Evolutionary conservation across 1,140 invertebrate genomes (phyloP).

Genomic region (Tribolium castaneum): DNA sequence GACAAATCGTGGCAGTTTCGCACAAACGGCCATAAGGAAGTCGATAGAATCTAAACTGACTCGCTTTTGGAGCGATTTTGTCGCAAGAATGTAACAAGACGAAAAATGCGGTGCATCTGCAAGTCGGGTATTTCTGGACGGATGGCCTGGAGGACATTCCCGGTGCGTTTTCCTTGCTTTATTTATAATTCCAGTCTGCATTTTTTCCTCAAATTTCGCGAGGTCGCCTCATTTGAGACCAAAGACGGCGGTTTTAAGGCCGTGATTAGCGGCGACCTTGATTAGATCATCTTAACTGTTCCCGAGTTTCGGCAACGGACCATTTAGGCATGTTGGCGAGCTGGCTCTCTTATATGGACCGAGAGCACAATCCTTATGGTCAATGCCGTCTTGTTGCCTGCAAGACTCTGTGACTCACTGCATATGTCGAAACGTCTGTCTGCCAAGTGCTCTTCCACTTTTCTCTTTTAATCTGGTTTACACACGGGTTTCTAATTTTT

Average conservation of each 20-base stretch:
- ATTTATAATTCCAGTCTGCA: conserved; percentile 25
- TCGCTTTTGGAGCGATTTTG: not conserved
- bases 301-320: not conserved
- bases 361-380: conserved; percentile 21
- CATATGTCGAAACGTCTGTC: conserved; percentile 24
- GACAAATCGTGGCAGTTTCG: too few relatives aligned
- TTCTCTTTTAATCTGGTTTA: not conserved
- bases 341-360: conserved; percentile 7
- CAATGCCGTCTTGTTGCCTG: conserved; percentile 19
- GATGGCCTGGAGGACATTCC: conserved; percentile 35
- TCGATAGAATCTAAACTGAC: conserved; percentile 5
- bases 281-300: conserved; percentile 1
- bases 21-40: conserved; percentile 9
- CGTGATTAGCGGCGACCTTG: not conserved
- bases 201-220: not conserved
- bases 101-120: conserved; percentile 9
- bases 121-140: conserved; percentile 34
- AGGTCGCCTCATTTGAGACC: not conserved
- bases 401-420: conserved; percentile 1
- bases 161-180: conserved; percentile 28
- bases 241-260: not conserved
- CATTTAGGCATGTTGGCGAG: not conserved
- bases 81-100: conserved; percentile 4
- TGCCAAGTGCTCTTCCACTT: conserved; percentile 10
- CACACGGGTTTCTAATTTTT: not conserved